phyloP scores from a whole-genome alignment of 2,113 vertebrate genomes.

The Silurus meridionalis region DNA sequence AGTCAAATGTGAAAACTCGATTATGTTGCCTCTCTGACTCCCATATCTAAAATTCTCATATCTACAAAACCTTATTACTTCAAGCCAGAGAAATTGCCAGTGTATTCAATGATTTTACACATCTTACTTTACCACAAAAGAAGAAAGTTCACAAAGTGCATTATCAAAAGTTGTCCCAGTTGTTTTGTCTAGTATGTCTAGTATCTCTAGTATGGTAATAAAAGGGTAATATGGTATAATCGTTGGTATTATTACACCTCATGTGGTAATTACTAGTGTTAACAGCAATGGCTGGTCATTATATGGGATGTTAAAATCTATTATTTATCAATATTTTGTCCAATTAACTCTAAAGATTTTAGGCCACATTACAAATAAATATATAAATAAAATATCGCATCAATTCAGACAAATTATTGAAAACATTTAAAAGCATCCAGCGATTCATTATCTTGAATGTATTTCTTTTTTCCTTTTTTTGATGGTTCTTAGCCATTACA shows the following conservation, averaged over 20 bases:
- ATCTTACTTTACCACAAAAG: not conserved
- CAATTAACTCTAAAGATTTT: not conserved
- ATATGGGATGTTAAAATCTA: not conserved
- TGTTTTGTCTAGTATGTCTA: too few relatives aligned
- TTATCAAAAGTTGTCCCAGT: not conserved
- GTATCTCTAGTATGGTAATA: not conserved
- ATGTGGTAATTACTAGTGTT: not conserved
- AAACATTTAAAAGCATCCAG: not conserved
- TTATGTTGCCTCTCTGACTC: not conserved
- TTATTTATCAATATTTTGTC: not conserved
- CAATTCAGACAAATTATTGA: not conserved
- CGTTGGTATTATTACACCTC: not conserved
- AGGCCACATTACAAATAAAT: too few relatives aligned
- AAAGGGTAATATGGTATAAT: not conserved
- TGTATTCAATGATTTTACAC: slow-evolving; percentile 4
- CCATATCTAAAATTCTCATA: not conserved
- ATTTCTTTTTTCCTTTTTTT: not conserved
- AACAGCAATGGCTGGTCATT: not conserved
- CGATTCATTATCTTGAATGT: not conserved
- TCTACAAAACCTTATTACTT: slow-evolving; percentile 7
- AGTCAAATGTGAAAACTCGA: slow-evolving; percentile 9
- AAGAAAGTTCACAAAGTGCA: not conserved
- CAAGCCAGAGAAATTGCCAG: not conserved
- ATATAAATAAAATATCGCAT: too few relatives aligned
- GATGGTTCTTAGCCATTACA: not conserved